Conservation (phyloP, 2,888 invertebrate species). For the Lagria hirta region DNA sequence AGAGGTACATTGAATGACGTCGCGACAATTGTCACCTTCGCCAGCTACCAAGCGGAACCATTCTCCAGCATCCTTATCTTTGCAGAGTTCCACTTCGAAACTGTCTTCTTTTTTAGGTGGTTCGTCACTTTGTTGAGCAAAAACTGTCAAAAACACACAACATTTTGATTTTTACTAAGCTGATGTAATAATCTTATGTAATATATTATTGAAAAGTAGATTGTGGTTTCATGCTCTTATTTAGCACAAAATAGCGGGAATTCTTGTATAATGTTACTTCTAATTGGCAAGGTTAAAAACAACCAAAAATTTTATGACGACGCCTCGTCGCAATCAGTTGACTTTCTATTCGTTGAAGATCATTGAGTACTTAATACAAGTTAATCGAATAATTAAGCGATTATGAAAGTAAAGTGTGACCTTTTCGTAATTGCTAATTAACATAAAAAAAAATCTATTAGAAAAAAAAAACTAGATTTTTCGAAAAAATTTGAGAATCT, state of each 20-base stretch:
- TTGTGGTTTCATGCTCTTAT: slow-evolving; percentile 22
- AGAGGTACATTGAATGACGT: slow-evolving; percentile 93
- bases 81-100: slow-evolving; percentile 86
- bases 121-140: slow-evolving; percentile 59
- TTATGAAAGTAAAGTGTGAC: slow-evolving; percentile 16
- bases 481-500: slow-evolving; percentile 35
- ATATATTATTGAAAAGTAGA: slow-evolving; percentile 17
- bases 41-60: slow-evolving; percentile 91
- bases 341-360: too few relatives aligned
- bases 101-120: slow-evolving; percentile 78
- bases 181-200: too few relatives aligned
- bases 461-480: slow-evolving; percentile 26
- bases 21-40: slow-evolving; percentile 90
- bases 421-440: slow-evolving; percentile 16
- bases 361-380: slow-evolving; percentile 1
- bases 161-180: too few relatives aligned
- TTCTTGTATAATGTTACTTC: slow-evolving; percentile 9
- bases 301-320: slow-evolving; percentile 3
- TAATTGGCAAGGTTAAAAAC: slow-evolving; percentile 2
- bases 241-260: slow-evolving; percentile 13
- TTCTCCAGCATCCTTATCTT: slow-evolving; percentile 92
- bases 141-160: too few relatives aligned
- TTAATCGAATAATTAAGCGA: slow-evolving; percentile 15
- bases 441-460: slow-evolving; percentile 9
- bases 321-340: background rate